A percentile compares a stretch with the other conserved stretches of the same genome.
Conservation (phyloP, 2,797 vertebrate species). For the Oryzias dopingdopingensis region DNA sequence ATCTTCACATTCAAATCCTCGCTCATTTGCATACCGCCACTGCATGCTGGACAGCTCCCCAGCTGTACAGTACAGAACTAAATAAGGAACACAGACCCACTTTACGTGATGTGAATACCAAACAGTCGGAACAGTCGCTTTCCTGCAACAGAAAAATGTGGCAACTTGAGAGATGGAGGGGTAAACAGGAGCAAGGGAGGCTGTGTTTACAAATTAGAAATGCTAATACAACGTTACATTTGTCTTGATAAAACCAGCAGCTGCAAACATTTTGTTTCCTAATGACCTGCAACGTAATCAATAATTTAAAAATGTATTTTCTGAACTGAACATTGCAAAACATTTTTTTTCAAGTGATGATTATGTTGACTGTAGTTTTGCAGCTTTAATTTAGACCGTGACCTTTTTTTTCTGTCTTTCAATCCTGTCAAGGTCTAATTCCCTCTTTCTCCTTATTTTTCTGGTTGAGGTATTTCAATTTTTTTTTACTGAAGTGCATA, state of each 20-base stretch:
- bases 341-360: too few relatives aligned
- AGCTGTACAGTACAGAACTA: constrained; percentile 84
- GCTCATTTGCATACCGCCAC: constrained; percentile 83
- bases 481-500: constrained; percentile 41
- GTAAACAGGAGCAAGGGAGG: constrained; percentile 36
- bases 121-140: constrained; percentile 68
- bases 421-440: constrained; percentile 27
- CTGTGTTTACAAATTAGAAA: constrained; percentile 34
- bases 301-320: too few relatives aligned
- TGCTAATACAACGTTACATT: constrained; percentile 14
- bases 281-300: too few relatives aligned
- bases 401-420: constrained; percentile 20
- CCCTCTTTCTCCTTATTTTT: constrained; percentile 14
- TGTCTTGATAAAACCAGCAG: too few relatives aligned
- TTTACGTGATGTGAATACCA: constrained; percentile 90
- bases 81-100: constrained; percentile 88
- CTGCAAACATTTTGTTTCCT: constrained; percentile 7
- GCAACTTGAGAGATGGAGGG: constrained; percentile 55
- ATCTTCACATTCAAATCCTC: constrained; percentile 78
- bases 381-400: constrained; percentile 32
- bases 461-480: constrained; percentile 31
- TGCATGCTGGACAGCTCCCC: constrained; percentile 81
- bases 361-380: constrained; percentile 6
- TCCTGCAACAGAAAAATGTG: constrained; percentile 55
- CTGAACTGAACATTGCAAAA: too few relatives aligned